These are phyloP conservation scores for Creontiades dilutus DNA, from an alignment of 2,888 invertebrate species.

Conservation along the genomic window DNA sequence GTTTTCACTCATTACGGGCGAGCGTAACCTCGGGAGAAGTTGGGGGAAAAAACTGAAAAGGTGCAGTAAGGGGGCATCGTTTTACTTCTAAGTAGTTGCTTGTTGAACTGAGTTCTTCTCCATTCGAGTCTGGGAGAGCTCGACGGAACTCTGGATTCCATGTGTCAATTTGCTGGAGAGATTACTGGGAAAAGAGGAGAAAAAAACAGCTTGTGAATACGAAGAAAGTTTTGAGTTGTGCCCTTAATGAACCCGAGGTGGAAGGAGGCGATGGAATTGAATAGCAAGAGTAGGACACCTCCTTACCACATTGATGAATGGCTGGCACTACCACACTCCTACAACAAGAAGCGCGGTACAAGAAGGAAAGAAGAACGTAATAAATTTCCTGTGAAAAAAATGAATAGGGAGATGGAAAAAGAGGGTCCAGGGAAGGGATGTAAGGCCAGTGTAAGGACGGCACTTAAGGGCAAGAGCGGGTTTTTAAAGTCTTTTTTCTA, in stretches of 20 bases:
- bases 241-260: conserved; percentile 63
- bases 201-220: conserved; percentile 59
- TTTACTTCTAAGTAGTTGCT: conserved; percentile 55
- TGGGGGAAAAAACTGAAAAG: conserved; percentile 41
- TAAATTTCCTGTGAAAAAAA: conserved; percentile 60
- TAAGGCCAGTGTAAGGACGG: conserved; percentile 62
- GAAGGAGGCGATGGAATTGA: conserved; percentile 50
- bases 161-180: conserved; percentile 57
- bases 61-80: conserved; percentile 42
- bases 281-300: conserved; percentile 59
- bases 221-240: conserved; percentile 67
- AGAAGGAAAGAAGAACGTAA: conserved; percentile 57
- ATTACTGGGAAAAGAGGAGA: conserved; percentile 28
- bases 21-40: conserved; percentile 41
- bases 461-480: conserved; percentile 62
- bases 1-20: conserved; percentile 50
- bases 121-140: conserved; percentile 2
- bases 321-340: conserved; percentile 24
- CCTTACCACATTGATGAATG: conserved; percentile 67
- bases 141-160: neutral
- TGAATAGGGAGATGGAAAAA: conserved; percentile 26
- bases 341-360: neutral
- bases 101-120: conserved; percentile 50
- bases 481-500: conserved; percentile 59
- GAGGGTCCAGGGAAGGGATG: conserved; percentile 37